Evolutionary conservation across 2,888 invertebrate genomes (phyloP), one percentile per base, ranked within the genome.

Genomic region (Megamerina dolium): DNA sequence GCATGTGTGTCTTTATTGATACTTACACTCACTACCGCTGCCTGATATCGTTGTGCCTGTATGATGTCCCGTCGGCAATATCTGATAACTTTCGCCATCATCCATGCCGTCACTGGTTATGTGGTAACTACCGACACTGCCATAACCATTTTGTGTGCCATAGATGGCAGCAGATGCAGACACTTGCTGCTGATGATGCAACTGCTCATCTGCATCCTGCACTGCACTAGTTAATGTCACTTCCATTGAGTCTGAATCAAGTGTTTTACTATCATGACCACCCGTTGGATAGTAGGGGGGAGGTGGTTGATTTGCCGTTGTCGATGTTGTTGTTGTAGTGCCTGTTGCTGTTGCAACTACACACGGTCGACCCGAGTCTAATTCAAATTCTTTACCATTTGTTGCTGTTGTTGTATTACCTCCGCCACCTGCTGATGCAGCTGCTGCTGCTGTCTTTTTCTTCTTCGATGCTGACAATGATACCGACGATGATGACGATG

Each of bases 71-170:
- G 63, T 53, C 46, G 66, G 63, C 54, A 65, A 52, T 57, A 66
- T 62, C 65, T 65, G 64, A 63, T 65, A 65, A 60, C 60, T 66
- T 48, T 64, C 66, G 49, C 63, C 54, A 52, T 65, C 64, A 50
- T 57, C 59, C 54, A 66, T 66, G 50, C 63, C 58, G 53, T 58
- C 63, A 58, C 62, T 65, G 60, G 66, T 65, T 63, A 66, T 60
- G 53, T 66, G 64, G 60, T 65, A 66, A 52, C 63, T n/a, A n/a
- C n/a, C n/a, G n/a, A n/a, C n/a, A n/a, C n/a, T n/a, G 31, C 49
- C 66, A 51, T 65, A 65, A 42, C 64, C 64, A 50, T 64, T 66
- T 46, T 55, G 54, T 18, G 54, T 41, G 16, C 53, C 57, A 42
- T 57, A 57, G 19, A 51, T 32, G 14, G 47, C 41, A 17, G 49